phyloP scores from a whole-genome alignment of 2,797 vertebrate genomes.

The Petrocephalus sullivani region DNA sequence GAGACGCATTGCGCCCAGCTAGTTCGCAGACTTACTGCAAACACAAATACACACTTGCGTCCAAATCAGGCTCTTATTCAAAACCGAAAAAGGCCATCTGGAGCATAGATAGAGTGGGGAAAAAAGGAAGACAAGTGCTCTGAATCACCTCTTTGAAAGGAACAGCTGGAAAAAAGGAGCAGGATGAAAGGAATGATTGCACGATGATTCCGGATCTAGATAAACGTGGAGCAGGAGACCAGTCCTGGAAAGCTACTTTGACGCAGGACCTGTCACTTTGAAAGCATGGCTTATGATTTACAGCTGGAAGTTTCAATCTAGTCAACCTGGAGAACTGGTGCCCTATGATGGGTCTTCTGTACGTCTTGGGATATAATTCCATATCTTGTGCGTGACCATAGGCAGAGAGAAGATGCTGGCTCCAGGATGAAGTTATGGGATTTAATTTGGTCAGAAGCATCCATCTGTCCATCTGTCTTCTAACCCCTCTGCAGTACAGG shows the following conservation, averaged over 20 bases:
- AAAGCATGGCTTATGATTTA: constrained; percentile 7
- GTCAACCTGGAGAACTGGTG: not conserved
- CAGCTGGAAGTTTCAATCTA: constrained; percentile 3
- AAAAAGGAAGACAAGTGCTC: not conserved
- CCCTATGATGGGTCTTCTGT: not conserved
- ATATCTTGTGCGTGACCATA: not conserved
- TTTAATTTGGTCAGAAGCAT: not conserved
- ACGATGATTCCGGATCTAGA: not conserved
- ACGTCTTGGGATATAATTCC: not conserved
- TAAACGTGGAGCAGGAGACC: constrained; percentile 2
- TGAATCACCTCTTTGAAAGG: constrained; percentile 14
- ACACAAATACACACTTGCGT: constrained; percentile 15
- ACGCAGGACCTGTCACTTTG: not conserved
- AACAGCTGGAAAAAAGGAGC: constrained; percentile 1
- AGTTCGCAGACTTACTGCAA: constrained; percentile 8
- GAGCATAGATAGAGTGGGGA: constrained; percentile 8
- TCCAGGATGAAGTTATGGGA: not conserved
- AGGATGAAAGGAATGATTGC: constrained; percentile 11
- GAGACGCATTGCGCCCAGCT: not conserved
- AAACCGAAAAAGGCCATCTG: constrained; percentile 14
- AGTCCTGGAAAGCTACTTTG: not conserved
- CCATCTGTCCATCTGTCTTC: not conserved
- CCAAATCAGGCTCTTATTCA: constrained; percentile 17
- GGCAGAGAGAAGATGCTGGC: not conserved
- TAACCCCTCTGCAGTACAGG: not conserved